Evolutionary conservation across 2,113 vertebrate species (phyloP), one percentile per base, ranked within the genome.

Genomic region (Caloenas nicobarica): DNA sequence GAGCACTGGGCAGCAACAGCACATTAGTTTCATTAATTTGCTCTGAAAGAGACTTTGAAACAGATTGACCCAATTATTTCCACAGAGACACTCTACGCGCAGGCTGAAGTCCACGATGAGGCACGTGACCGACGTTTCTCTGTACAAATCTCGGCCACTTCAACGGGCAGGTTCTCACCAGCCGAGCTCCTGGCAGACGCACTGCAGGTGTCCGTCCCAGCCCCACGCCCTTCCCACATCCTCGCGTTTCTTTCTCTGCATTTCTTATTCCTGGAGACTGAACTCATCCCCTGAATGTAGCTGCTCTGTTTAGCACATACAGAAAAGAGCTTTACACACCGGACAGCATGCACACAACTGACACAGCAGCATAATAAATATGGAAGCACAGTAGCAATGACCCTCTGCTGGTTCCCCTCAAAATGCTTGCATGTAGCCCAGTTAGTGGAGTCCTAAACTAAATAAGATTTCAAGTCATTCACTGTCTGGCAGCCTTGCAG

Each of bases 301-400:
- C 91, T 94, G 93, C 94, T 96, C 91, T 88, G 68, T 90, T 96
- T 60, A 78, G 54, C 82, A 91, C 60, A 31, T 10, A 83, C 14
- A 85, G 81, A 89, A 89, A 68, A 62, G 31, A 74, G 79, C 46
- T 88, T 88, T 73, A 56, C 17, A 88, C 87, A 90, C 66, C 18
- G 76, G 78, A 91, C 88, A 91, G 91, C 82, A 90, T 83, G 93
- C 96, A 95, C 86, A 94, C 80, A 78, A 71, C 3, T 13, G 85
- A 86, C 82, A 83, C 46, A 70, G 93, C 90, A 83, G 90, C 21
- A 0, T 38, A 81, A 74, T 70, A 83, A 71, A 84, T 26, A 86
- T 9, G 82, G 92, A 93, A 90, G 86, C 94, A 94, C 93, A 71
- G 81, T 11, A 86, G 91, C 92, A 93, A 86, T 78, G 72, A 88